Evolutionary conservation across 2,797 vertebrate genomes (phyloP).

Genomic region (Sus cebifrons): DNA sequence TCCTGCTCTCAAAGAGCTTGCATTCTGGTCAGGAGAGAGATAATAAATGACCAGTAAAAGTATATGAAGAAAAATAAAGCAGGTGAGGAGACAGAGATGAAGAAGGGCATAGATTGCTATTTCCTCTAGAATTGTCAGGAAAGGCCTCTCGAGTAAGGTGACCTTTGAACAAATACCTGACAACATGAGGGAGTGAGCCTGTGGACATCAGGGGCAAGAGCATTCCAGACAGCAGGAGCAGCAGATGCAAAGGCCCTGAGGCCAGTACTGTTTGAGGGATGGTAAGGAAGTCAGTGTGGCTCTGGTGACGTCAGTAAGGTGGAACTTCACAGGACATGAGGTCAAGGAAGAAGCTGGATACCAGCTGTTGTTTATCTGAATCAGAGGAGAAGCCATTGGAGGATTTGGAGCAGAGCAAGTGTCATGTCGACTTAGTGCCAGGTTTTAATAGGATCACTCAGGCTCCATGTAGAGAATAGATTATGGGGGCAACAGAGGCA

Average conservation of each 20-base stretch:
- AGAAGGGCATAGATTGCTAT: background rate
- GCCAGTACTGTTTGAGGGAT: background rate
- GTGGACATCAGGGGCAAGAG: background rate
- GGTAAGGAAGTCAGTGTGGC: background rate
- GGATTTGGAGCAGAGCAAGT: background rate
- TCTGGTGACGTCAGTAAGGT: background rate
- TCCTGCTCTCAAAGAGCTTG: background rate
- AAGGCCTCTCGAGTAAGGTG: background rate
- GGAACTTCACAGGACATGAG: background rate
- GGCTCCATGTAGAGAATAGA: background rate
- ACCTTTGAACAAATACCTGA: constrained; percentile 5
- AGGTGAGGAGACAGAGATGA: background rate
- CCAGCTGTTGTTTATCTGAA: background rate
- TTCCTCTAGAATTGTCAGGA: background rate
- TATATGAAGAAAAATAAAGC: background rate
- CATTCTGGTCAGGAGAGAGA: background rate
- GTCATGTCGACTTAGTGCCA: background rate
- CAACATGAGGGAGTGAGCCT: background rate
- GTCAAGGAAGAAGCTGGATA: background rate
- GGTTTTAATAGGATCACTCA: background rate
- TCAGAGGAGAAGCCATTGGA: background rate
- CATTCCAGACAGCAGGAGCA: background rate
- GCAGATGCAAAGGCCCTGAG: constrained; percentile 45
- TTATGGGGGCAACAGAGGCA: background rate
- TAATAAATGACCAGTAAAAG: background rate